These are phyloP conservation scores for Brachionus angularis DNA, from an alignment of 1,140 invertebrate genomes.

Conservation along the genomic window DNA sequence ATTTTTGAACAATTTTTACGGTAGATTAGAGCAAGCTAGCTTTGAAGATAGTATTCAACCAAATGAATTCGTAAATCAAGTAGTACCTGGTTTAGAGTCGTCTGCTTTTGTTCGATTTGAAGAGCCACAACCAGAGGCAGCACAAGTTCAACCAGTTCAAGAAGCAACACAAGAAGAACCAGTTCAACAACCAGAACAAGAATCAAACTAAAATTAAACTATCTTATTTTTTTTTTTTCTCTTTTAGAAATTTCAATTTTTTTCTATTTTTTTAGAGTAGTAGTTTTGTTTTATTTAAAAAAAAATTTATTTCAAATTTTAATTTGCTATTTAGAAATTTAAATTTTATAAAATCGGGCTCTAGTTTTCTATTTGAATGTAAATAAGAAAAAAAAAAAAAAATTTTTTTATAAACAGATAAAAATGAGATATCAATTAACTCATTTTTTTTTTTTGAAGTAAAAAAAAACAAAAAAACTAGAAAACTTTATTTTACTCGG, in stretches of 20 bases:
- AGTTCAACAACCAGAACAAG: too few relatives aligned
- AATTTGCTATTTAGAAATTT: too few relatives aligned
- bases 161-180: background rate
- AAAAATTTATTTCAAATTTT: too few relatives aligned
- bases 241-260: background rate
- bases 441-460: too few relatives aligned
- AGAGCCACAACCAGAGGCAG: background rate
- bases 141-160: background rate
- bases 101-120: slow-evolving; percentile 14
- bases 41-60: slow-evolving; percentile 9
- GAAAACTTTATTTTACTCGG: too few relatives aligned
- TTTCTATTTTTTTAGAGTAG: slow-evolving; percentile 9
- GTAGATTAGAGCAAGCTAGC: background rate
- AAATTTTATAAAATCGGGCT: too few relatives aligned
- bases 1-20: slow-evolving; percentile 38
- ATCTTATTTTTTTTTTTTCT: background rate
- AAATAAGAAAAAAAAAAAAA: slow-evolving; percentile 7
- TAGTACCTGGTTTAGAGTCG: background rate
- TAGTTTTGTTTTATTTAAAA: background rate
- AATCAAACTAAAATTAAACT: background rate
- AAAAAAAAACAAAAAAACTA: too few relatives aligned
- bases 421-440: too few relatives aligned
- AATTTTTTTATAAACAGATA: background rate
- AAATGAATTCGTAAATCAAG: slow-evolving; percentile 10
- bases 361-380: background rate